These are phyloP conservation scores for Bombus waltoni DNA, from an alignment of 1,140 invertebrate species.

Conservation along the genomic window DNA sequence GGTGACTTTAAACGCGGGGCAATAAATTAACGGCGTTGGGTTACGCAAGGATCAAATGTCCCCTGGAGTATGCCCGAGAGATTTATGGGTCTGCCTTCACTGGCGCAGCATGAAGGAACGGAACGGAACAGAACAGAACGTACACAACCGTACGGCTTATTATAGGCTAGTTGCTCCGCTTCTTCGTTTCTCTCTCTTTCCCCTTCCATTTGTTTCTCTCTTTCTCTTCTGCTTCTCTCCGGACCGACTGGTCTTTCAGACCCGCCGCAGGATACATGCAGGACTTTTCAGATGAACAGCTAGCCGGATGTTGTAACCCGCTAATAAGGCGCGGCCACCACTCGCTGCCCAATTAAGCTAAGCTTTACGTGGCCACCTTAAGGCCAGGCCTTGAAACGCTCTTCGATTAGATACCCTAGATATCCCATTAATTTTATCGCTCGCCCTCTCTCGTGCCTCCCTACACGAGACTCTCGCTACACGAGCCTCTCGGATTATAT, in stretches of 20 bases:
- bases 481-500: slow-evolving; percentile 50
- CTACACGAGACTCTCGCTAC: not conserved
- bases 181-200: slow-evolving; percentile 60
- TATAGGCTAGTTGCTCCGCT: slow-evolving; percentile 80
- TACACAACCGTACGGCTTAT: slow-evolving; percentile 79
- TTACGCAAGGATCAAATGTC: slow-evolving; percentile 84
- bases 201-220: not conserved
- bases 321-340: slow-evolving; percentile 80
- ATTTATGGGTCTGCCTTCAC: slow-evolving; percentile 83
- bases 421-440: slow-evolving; percentile 77
- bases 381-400: slow-evolving; percentile 75
- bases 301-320: slow-evolving; percentile 79
- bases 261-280: slow-evolving; percentile 79
- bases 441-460: slow-evolving; percentile 3
- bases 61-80: slow-evolving; percentile 81
- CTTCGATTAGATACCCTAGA: slow-evolving; percentile 78
- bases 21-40: slow-evolving; percentile 84
- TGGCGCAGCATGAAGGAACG: slow-evolving; percentile 81
- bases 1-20: slow-evolving; percentile 82
- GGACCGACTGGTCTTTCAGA: slow-evolving; percentile 68
- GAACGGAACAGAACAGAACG: slow-evolving; percentile 79
- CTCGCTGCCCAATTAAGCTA: slow-evolving; percentile 77
- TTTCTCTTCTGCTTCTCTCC: not conserved
- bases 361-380: slow-evolving; percentile 75
- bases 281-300: slow-evolving; percentile 82